A percentile compares a stretch with the other conserved stretches of the same genome.
Conservation (phyloP, 2,113 vertebrate genomes). For the Riparia riparia region DNA sequence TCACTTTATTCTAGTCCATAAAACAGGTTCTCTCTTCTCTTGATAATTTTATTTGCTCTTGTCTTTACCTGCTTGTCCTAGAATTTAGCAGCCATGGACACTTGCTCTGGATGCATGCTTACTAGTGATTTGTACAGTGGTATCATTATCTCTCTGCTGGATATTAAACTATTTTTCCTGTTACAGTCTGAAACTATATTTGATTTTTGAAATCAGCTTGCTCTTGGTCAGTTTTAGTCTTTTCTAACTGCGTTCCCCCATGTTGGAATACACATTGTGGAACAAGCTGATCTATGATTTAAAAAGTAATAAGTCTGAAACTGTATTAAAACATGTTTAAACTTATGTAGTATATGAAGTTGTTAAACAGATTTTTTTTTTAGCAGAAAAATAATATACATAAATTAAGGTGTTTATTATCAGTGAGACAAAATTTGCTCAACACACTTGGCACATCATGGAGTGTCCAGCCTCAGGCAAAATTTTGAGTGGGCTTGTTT, state of each 20-base stretch:
- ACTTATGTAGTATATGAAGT: accelerated
- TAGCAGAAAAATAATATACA: background rate
- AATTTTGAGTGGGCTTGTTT: background rate
- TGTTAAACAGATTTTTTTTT: background rate
- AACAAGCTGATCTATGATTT: background rate
- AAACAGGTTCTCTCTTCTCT: background rate
- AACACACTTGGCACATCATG: background rate
- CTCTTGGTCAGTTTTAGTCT: background rate
- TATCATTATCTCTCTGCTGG: background rate
- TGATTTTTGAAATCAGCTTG: background rate
- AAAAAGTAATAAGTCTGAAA: background rate
- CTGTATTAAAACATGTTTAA: background rate
- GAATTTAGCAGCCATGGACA: background rate
- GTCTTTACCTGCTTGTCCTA: background rate
- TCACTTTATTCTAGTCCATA: background rate
- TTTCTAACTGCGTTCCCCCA: background rate
- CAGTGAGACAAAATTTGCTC: background rate
- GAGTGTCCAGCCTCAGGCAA: background rate
- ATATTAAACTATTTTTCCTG: background rate
- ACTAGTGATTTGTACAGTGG: background rate
- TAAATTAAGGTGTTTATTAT: background rate
- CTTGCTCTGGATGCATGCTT: background rate
- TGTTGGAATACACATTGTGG: background rate
- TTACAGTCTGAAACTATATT: background rate
- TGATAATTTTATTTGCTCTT: background rate